A percentile compares a stretch with the other conserved stretches of the same genome.
These are phyloP conservation scores for Syngnathus typhle DNA, from an alignment of 2,113 vertebrate species.

Conservation along the genomic window DNA sequence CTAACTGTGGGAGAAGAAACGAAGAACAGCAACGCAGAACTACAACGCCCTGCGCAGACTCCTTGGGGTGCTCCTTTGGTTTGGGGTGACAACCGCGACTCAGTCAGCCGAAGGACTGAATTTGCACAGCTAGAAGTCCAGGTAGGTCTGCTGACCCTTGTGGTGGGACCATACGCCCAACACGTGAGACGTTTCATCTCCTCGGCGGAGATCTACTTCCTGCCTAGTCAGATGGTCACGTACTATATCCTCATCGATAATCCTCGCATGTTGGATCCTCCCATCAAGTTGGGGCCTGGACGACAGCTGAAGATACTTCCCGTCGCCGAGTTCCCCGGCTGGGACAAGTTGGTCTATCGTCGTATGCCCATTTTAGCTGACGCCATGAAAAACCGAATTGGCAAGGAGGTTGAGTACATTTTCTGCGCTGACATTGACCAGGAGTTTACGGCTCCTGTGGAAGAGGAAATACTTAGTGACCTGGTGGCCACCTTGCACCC, in stretches of 20 bases:
- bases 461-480: constrained; percentile 66
- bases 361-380: constrained; percentile 60
- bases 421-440: constrained; percentile 72
- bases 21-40: background rate
- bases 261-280: constrained; percentile 50
- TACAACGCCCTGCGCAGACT: constrained; percentile 47
- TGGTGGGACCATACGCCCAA: constrained; percentile 68
- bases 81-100: constrained; percentile 73
- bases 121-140: constrained; percentile 59
- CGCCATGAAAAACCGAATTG: constrained; percentile 45
- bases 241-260: constrained; percentile 75
- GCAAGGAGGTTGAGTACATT: constrained; percentile 61
- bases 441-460: constrained; percentile 65
- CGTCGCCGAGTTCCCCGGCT: constrained; percentile 61
- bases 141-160: constrained; percentile 66
- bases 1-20: background rate
- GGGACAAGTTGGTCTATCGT: constrained; percentile 58
- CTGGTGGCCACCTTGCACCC: constrained; percentile 70
- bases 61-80: constrained; percentile 75
- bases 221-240: constrained; percentile 64
- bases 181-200: constrained; percentile 61
- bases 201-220: constrained; percentile 70
- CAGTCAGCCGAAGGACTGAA: constrained; percentile 51
- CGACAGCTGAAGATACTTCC: constrained; percentile 57
- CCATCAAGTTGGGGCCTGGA: constrained; percentile 46